Conservation (phyloP, 1,140 invertebrate species). For the Agrilus planipennis region DNA sequence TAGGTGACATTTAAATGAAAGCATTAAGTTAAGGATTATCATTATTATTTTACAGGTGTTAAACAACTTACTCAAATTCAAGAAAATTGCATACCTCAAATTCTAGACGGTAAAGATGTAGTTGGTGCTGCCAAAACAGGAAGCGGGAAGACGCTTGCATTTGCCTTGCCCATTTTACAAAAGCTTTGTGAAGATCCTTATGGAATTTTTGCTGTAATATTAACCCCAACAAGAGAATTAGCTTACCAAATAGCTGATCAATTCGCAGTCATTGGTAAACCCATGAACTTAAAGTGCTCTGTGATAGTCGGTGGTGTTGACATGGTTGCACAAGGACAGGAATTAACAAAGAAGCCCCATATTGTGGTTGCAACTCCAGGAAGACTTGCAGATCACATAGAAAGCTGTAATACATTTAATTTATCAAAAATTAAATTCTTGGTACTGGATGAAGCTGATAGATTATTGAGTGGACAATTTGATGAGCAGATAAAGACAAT, state of each 20-base stretch:
- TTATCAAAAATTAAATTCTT: slow-evolving; percentile 73
- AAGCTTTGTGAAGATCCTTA: slow-evolving; percentile 84
- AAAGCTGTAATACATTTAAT: slow-evolving; percentile 71
- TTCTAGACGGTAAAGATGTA: slow-evolving; percentile 74
- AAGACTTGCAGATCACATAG: slow-evolving; percentile 74
- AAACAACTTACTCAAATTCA: slow-evolving; percentile 78
- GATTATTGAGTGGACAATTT: slow-evolving; percentile 53
- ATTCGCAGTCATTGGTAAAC: slow-evolving; percentile 77
- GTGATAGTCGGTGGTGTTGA: slow-evolving; percentile 89
- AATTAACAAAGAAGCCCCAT: slow-evolving; percentile 78
- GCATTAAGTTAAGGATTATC: not conserved
- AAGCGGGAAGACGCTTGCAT: slow-evolving; percentile 95
- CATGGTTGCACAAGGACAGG: slow-evolving; percentile 79
- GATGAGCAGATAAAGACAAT: slow-evolving; percentile 74
- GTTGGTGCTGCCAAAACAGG: slow-evolving; percentile 96
- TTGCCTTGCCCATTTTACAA: slow-evolving; percentile 91
- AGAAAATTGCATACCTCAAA: slow-evolving; percentile 65
- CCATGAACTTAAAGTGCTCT: slow-evolving; percentile 68
- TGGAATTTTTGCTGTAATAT: slow-evolving; percentile 86
- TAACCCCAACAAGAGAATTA: slow-evolving; percentile 93
- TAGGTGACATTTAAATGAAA: slow-evolving; percentile 16
- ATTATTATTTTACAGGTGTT: slow-evolving; percentile 46
- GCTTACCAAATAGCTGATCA: slow-evolving; percentile 90
- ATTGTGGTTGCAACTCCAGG: slow-evolving; percentile 92
- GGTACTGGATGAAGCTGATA: slow-evolving; percentile 88